A percentile compares a stretch with the other conserved stretches of the same genome.
Conservation (phyloP, 2,113 vertebrate genomes). For the Platysteira castanea region DNA sequence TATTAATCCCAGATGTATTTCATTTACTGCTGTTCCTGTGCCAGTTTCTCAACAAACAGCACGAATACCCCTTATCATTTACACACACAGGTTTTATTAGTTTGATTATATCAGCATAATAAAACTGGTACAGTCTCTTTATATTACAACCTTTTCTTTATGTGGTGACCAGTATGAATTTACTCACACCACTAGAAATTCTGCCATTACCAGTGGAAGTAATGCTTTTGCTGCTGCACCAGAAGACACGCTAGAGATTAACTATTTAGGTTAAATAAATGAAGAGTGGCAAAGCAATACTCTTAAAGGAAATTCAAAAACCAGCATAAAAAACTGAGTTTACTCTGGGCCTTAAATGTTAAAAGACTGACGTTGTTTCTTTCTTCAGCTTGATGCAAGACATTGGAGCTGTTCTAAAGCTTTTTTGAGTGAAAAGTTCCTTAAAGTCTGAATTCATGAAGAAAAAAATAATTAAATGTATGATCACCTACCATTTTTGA, state of each 20-base stretch:
- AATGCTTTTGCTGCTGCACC: neutral
- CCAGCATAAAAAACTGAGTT: neutral
- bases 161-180: neutral
- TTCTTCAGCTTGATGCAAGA: neutral
- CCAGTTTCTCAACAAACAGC: slow-evolving; percentile 6
- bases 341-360: neutral
- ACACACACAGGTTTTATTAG: neutral
- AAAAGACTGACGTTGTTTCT: neutral
- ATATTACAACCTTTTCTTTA: neutral
- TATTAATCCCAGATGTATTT: slow-evolving; percentile 35
- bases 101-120: neutral
- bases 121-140: neutral
- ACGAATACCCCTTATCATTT: slow-evolving; percentile 25
- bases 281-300: neutral
- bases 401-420: neutral
- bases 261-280: neutral
- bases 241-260: neutral
- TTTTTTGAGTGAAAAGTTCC: neutral
- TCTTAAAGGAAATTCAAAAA: neutral
- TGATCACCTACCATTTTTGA: neutral
- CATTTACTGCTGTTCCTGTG: neutral
- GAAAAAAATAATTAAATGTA: neutral
- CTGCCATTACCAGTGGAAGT: neutral
- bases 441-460: neutral
- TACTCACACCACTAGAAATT: neutral